Percentiles rank a stretch among this genome's conserved stretches.
Evolutionary conservation across 2,888 invertebrate species (phyloP).

Genomic region (Rhagonycha fulva): DNA sequence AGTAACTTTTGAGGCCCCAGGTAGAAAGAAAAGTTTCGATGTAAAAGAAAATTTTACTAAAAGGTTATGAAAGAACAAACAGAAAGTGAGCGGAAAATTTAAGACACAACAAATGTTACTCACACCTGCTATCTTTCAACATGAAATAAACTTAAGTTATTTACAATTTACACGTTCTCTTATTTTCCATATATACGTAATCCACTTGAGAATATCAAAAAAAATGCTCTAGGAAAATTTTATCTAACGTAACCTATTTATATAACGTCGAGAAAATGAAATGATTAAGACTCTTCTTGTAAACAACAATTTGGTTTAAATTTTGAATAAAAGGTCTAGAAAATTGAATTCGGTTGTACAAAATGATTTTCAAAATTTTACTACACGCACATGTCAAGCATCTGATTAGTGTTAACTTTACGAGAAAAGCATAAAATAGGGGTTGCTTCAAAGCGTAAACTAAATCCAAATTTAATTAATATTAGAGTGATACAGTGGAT

Average conservation of each 20-base stretch:
- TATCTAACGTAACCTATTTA: neutral
- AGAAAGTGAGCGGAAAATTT: slow-evolving; percentile 22
- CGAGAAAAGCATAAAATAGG: neutral
- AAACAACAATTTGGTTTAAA: neutral
- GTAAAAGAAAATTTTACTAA: neutral
- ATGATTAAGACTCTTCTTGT: neutral
- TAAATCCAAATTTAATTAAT: neutral
- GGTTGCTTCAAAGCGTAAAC: neutral
- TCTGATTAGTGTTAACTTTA: neutral
- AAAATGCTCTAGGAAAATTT: neutral
- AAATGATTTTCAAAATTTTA: neutral
- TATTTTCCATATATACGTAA: neutral
- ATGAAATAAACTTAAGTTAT: slow-evolving; percentile 6
- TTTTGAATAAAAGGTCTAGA: neutral
- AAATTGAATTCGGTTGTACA: neutral
- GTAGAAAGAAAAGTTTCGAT: neutral
- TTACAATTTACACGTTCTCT: neutral
- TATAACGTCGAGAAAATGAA: neutral
- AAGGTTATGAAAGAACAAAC: slow-evolving; percentile 14
- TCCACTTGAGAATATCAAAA: neutral
- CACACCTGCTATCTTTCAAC: slow-evolving; percentile 17
- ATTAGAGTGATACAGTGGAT: neutral
- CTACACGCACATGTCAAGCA: neutral
- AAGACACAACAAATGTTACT: slow-evolving; percentile 22
- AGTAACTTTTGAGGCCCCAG: neutral